Conservation (phyloP, 1,140 invertebrate genomes). For the Drosophila quadrilineata region DNA sequence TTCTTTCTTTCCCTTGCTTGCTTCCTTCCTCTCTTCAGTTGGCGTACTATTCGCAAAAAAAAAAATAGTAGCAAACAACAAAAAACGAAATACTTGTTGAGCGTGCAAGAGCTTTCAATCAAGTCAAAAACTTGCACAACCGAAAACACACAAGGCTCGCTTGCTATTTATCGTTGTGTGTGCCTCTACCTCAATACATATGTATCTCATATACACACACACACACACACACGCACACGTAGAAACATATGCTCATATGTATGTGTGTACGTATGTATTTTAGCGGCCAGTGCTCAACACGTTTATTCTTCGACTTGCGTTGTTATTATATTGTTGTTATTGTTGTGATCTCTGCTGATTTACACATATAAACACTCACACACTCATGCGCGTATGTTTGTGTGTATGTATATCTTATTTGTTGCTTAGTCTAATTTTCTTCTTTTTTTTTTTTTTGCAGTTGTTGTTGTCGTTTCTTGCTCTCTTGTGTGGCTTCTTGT, state of each 20-base stretch:
- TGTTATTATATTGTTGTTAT: no score
- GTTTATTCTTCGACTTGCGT: background rate
- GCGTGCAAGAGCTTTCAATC: background rate
- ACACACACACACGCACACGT: background rate
- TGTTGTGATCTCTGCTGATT: background rate
- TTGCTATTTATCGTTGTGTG: no score
- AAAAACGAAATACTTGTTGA: no score
- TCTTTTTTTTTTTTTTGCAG: background rate
- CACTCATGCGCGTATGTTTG: background rate
- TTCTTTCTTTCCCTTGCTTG: no score
- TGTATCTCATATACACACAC: no score
- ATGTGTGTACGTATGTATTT: background rate
- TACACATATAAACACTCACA: background rate
- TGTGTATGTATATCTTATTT: slow-evolving; percentile 21
- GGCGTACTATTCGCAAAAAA: no score
- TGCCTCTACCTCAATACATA: no score
- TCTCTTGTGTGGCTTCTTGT: slow-evolving; percentile 31
- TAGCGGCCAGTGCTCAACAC: slow-evolving; percentile 8
- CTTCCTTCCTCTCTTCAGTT: no score
- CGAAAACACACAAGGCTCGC: no score
- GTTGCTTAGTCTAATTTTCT: slow-evolving; percentile 33
- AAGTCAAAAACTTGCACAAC: background rate
- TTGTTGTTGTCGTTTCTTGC: background rate
- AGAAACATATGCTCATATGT: background rate
- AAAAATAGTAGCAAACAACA: background rate